Evolutionary conservation across 1,140 invertebrate species (phyloP), one percentile per base, ranked within the genome.

Genomic region (Aricia agestis): DNA sequence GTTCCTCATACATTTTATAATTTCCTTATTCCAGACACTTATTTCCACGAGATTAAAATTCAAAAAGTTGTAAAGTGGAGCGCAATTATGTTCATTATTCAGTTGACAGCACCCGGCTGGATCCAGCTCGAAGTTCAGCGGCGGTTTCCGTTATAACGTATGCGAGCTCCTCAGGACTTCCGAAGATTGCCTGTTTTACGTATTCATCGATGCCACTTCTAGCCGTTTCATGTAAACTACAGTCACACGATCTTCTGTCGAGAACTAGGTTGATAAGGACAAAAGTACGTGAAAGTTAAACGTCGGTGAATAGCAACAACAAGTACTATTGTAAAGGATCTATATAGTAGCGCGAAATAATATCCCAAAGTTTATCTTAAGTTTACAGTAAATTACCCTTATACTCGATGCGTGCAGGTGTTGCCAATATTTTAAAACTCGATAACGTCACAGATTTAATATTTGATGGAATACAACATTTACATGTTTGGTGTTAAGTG

Each of bases 161-260:
- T 52, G 45, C 45, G 45, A 13, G 11, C 13, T 52, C 45, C 3
- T 11, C 6, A 52, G 45, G 45, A 52, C 45, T 52, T 52, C 45
- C 45, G 45, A 15, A 52, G 9, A 52, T 52, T 52, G 45, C 13
- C 45, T 15, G 45, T 52, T 52, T 52, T 52, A 52, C 45, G 45
- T 52, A 52, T 52, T 52, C 45, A 52, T 52, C 13, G 45, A 52
- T 52, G 45, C 45, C 45, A 52, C 45, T 52, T 52, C 45, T 52
- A 15, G 45, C 45, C 9, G 45, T 52, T 52, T 52, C 11, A 52
- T 1, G 6, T 52, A 3, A 42, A 42, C 11, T 42, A 11, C 41
- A 2, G 11, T 42, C 41, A 13, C 45, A 52, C 11, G 45, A 36
- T 2, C 36, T 7, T 36, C 6, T 36, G 6, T 36, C 36, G 9